These are phyloP conservation scores for Spea hammondii DNA, from an alignment of 2,797 vertebrate genomes.

Conservation along the genomic window DNA sequence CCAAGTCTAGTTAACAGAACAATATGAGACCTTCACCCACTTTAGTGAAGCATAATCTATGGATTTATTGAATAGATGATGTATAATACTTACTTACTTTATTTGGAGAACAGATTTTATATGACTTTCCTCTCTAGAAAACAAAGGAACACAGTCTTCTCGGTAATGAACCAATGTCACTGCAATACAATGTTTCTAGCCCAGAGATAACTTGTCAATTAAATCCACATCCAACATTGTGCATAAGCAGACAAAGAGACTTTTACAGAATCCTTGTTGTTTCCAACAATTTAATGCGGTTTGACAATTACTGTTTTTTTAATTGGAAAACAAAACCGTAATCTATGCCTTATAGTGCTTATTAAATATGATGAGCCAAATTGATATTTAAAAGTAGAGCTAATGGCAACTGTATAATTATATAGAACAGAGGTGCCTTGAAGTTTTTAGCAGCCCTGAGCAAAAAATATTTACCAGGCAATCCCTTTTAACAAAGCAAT, in stretches of 20 bases:
- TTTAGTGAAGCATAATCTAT: neutral
- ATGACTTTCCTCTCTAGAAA: neutral
- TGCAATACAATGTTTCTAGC: neutral
- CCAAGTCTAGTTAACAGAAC: neutral
- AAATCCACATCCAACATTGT: neutral
- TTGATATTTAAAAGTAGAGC: too few relatives aligned
- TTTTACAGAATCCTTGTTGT: neutral
- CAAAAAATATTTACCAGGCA: too few relatives aligned
- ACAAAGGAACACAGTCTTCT: neutral
- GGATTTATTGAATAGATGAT: neutral
- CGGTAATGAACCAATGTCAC: neutral
- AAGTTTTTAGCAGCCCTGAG: too few relatives aligned
- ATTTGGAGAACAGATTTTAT: neutral
- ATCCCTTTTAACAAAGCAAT: too few relatives aligned
- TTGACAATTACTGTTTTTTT: neutral
- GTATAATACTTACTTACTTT: neutral
- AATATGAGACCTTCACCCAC: conserved; percentile 24
- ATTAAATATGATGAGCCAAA: neutral
- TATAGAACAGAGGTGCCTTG: too few relatives aligned
- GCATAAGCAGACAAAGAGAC: neutral
- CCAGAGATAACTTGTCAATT: neutral
- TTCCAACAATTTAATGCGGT: neutral
- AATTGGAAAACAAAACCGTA: neutral
- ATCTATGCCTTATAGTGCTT: neutral
- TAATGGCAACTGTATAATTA: too few relatives aligned